These are phyloP conservation scores for Gnathonemus echidnorhynchus DNA, from an alignment of 2,113 vertebrate genomes.

Conservation along the genomic window DNA sequence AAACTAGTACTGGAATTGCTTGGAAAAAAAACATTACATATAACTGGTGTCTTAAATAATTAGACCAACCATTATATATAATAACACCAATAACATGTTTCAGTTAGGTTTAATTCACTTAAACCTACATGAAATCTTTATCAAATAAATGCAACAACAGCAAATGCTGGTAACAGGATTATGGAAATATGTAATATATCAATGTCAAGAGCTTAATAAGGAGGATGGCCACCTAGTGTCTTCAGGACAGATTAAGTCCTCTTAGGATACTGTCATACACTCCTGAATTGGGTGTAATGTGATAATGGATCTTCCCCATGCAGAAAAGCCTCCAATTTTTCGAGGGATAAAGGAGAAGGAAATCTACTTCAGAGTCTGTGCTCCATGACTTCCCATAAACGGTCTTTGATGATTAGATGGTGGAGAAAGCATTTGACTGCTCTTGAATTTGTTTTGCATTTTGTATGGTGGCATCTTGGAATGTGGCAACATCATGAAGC, in stretches of 20 bases:
- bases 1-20: neutral
- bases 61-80: neutral
- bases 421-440: neutral
- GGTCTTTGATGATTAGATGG: neutral
- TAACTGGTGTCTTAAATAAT: neutral
- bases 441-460: neutral
- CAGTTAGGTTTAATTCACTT: neutral
- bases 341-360: neutral
- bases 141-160: neutral
- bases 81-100: neutral
- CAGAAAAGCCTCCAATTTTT: neutral
- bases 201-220: neutral
- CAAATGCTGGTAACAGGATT: neutral
- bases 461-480: too few relatives aligned
- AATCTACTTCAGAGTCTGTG: neutral
- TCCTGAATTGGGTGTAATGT: neutral
- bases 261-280: neutral
- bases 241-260: neutral
- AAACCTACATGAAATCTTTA: neutral
- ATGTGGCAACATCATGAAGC: too few relatives aligned
- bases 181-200: neutral
- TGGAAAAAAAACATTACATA: neutral
- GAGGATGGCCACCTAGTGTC: neutral
- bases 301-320: neutral
- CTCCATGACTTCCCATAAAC: neutral